Evolutionary conservation across 2,888 invertebrate genomes (phyloP), one percentile per base, ranked within the genome.

Genomic region (Philaethria dido): DNA sequence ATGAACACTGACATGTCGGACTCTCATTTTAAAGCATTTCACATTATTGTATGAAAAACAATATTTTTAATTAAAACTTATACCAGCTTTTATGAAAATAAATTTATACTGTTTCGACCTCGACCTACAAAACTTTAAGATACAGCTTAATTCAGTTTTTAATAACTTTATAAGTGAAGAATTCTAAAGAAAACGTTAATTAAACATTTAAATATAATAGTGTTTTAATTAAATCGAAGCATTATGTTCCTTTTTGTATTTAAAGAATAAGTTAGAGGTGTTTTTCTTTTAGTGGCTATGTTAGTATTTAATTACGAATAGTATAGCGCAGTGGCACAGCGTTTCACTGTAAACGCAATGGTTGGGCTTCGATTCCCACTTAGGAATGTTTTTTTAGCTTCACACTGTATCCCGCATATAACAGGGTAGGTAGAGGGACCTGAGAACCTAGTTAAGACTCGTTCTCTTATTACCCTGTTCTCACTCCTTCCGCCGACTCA

Each of bases 41-140:
- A 16, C n/a, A 57, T 42, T 57, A 42, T 57, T 57, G 57, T 57
- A 22, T 18, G 52, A 29, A 57, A n/a, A 57, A 57, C 57, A 57
- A 57, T 57, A 57, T 57, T 57, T 57, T 57, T 57, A 57, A 57
- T 57, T 57, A 57, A 57, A 57, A 22, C 57, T 57, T 22, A 25
- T 57, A 42, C 22, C 22, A 57, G 42, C 25, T 42, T 57, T 22
- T 42, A 55, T 39, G 14, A 25, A 57, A 57, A 57, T 42, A 42
- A 25, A 42, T 42, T 57, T 57, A 42, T 57, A 57, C 42, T 42
- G 57, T 42, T 42, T 57, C n/a, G 25, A 57, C 42, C 57, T 57
- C 57, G 42, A 42, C 57, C 57, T 42, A 42, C 11, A 57, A 42
- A 57, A 57, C 22, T 55, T 39, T n/a, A n/a, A 39, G 39, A 39